Percentiles rank a stretch among this genome's conserved stretches.
These are phyloP conservation scores for Catharus minimus DNA, from an alignment of 2,113 vertebrate species.

Conservation along the genomic window DNA sequence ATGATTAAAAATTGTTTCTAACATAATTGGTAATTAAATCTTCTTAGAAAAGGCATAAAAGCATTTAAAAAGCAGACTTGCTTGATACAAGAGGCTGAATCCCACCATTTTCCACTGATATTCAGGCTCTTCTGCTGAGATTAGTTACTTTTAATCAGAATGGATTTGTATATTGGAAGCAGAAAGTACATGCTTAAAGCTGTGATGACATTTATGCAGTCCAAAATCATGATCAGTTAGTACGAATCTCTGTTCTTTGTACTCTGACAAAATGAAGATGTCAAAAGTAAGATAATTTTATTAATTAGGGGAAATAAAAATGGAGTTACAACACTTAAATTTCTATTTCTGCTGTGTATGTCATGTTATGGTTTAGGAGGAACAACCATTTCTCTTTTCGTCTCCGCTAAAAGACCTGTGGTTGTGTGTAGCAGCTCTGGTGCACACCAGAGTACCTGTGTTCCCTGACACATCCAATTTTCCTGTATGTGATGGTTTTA, in stretches of 20 bases:
- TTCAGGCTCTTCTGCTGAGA: neutral
- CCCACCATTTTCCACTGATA: neutral
- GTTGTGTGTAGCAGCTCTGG: neutral
- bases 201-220: neutral
- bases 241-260: neutral
- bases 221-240: neutral
- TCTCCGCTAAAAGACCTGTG: neutral
- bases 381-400: neutral
- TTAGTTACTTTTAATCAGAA: neutral
- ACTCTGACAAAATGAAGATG: neutral
- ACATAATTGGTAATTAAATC: neutral
- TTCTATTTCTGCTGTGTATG: neutral
- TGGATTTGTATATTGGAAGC: neutral
- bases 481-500: neutral
- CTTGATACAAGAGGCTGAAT: neutral
- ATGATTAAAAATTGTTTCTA: neutral
- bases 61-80: neutral
- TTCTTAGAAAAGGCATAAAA: neutral
- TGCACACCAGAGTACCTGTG: neutral
- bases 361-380: neutral
- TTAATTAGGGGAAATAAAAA: neutral
- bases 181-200: neutral
- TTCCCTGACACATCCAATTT: accelerated
- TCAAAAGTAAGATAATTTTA: neutral
- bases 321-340: neutral